Evolutionary conservation across 2,797 vertebrate species (phyloP), one percentile per base, ranked within the genome.

Genomic region (Microchirus variegatus): DNA sequence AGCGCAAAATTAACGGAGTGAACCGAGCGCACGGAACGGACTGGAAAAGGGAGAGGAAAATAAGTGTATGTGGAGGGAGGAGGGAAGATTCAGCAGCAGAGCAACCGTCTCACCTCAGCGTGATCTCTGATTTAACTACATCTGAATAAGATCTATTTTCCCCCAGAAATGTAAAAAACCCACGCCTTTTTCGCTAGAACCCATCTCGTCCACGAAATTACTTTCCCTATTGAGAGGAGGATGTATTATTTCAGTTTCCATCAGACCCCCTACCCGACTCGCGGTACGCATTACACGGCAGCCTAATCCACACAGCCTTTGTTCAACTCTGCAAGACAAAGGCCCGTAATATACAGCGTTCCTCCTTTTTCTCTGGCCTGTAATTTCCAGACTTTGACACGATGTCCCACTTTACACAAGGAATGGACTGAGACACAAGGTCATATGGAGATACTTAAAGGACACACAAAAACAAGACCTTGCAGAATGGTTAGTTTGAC

Each of bases 121-220:
- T 78, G 86, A 58, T 74, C 57, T 79, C 79, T 76, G 86, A 81
- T 84, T 83, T 76, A 78, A 80, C 73, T 67, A 74, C n/a, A 67
- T 69, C 73, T 70, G 78, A 81, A 84, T 84, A 68, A 70, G 71
- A 83, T 78, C 70, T 78, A 45, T 66, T 59, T 48, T 68, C 47
- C 41, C 47, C 44, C 76, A 53, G 73, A 81, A 78, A 77, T 66
- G 71, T 66, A 71, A 70, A 71, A 70, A 80, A 59, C 64, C 56
- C 61, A 73, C 11, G 12, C 54, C 52, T 76, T 78, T 78, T 49
- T 45, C 47, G 10, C 48, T 48, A 67, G 84, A 85, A 80, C 63
- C 69, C 83, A 77, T 78, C 81, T 75, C 82, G 85, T 81, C 81
- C 79, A 54, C 59, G 65, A 85, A 86, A 87, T 87, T 48, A 77